phyloP scores from a whole-genome alignment of 2,888 invertebrate genomes.

The Sesamia inferens region DNA sequence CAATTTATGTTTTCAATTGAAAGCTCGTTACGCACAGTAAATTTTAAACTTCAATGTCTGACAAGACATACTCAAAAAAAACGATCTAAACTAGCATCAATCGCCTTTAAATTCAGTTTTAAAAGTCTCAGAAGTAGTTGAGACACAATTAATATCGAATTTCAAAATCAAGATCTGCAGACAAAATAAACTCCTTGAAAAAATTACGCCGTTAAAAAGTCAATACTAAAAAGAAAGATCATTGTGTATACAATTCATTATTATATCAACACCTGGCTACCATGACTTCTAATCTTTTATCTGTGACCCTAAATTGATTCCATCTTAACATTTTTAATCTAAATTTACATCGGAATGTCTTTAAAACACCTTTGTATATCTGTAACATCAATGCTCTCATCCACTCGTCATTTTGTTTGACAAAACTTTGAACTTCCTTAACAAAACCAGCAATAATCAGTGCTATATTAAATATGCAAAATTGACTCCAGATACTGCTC shows the following conservation, averaged over 20 bases:
- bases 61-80: background rate
- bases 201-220: slow-evolving; percentile 68
- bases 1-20: background rate
- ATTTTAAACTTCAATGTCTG: background rate
- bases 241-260: slow-evolving; percentile 67
- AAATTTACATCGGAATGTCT: slow-evolving; percentile 67
- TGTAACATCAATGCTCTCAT: slow-evolving; percentile 49
- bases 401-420: slow-evolving; percentile 18
- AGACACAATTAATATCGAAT: slow-evolving; percentile 50
- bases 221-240: slow-evolving; percentile 57
- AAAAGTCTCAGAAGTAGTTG: background rate
- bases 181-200: slow-evolving; percentile 66
- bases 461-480: slow-evolving; percentile 17
- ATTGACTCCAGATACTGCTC: slow-evolving; percentile 41
- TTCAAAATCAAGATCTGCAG: slow-evolving; percentile 48
- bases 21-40: background rate
- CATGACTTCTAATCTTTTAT: slow-evolving; percentile 68
- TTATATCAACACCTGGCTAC: slow-evolving; percentile 67
- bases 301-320: slow-evolving; percentile 59
- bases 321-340: slow-evolving; percentile 67
- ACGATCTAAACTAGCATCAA: slow-evolving; percentile 27
- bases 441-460: slow-evolving; percentile 28
- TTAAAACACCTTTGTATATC: slow-evolving; percentile 65
- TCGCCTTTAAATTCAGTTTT: slow-evolving; percentile 9
- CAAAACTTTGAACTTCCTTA: rapidly evolving